Base-by-base conservation (phyloP, 2,113 vertebrate genomes). In the Trochalopteron elliotii region DNA sequence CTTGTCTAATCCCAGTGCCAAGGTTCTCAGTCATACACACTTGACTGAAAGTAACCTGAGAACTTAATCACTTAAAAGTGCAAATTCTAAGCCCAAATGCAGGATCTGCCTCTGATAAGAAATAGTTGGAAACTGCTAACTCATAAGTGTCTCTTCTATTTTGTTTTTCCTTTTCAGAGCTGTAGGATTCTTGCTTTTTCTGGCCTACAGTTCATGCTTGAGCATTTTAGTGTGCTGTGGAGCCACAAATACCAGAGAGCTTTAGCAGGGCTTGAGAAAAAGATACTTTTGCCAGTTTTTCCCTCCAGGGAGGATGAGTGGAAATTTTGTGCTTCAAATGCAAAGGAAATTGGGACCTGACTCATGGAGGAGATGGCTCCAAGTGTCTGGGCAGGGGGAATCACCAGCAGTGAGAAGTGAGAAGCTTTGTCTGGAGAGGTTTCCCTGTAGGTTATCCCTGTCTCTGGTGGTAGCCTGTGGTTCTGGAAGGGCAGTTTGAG, bases 31-130 rank as follows among this genome's bases (percentile, higher is more conserved):
- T 55, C 77, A 55, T 52, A 16, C 59, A 30, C 55, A 30, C 68
- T 94, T 89, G 82, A 92, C 79, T 92, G 82, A 83, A 86, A 88
- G 82, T 88, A 94, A 91, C 80, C n/a, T 11, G 68, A 90, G 89
- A 94, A 74, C 68, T 94, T 90, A 82, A 94, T 93, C 67, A 20
- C 67, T 72, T 85, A 35, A 84, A 87, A 82, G 67, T 65, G 63
- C 42, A 60, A 75, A 53, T 78, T 92, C 56, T 68, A 64, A 94
- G 59, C 28, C 65, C 52, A 75, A 83, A 53, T 37, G 55, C 39
- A 75, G 76, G 71, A 68, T 86, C 79, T 87, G 40, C 40, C 44
- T 93, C 69, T 86, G 72, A 92, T 83, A 91, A 83, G 89, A 80
- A 91, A 63, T 25, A 71, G 37, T 64, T 88, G 86, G 88, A 91